Evolutionary conservation across 2,888 invertebrate species (phyloP), one percentile per base, ranked within the genome.

Genomic region (Clivina fossor): DNA sequence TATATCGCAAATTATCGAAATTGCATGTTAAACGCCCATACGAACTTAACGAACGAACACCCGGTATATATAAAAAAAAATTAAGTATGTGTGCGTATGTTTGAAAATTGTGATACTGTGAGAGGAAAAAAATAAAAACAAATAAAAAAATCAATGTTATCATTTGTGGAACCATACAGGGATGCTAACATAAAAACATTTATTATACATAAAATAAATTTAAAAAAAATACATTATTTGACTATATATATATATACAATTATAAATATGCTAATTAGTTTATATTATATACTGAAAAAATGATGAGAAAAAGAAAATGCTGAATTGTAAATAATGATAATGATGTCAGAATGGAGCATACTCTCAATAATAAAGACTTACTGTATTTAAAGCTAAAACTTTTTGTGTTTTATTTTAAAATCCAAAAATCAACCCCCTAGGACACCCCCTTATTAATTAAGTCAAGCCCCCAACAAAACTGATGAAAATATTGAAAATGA

Each of bases 141-240:
- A n/a, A n/a, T n/a, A n/a, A 53, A 32, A 44, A 47, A 47, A 22
- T 44, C 35, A 44, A 33, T 44, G 43, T 53, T 53, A 53, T 53
- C 53, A 53, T 53, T 53, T 53, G 53, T 53, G 53, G 53, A 53
- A 53, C 20, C 37, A 44, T 53, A 53, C 53, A 53, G 53, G 53
- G 53, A 53, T 53, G 53, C 44, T 53, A 44, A 53, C 44, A 44
- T 40, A 32, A 22, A 44, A 32, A 47, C n/a, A n/a, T n/a, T 47
- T 47, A 47, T 47, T 47, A 47, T 47, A 47, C 33, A 47, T 24
- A 47, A n/a, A n/a, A n/a, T n/a, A n/a, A n/a, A n/a, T n/a, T n/a
- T n/a, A n/a, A n/a, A n/a, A n/a, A 51, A 51, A 26, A 41, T 51
- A 51, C 38, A 41, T 41, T 51, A 41, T 51, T 19, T 51, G 40